These are phyloP conservation scores for Poecilia velifera DNA, from an alignment of 2,797 vertebrate genomes.

Conservation along the genomic window DNA sequence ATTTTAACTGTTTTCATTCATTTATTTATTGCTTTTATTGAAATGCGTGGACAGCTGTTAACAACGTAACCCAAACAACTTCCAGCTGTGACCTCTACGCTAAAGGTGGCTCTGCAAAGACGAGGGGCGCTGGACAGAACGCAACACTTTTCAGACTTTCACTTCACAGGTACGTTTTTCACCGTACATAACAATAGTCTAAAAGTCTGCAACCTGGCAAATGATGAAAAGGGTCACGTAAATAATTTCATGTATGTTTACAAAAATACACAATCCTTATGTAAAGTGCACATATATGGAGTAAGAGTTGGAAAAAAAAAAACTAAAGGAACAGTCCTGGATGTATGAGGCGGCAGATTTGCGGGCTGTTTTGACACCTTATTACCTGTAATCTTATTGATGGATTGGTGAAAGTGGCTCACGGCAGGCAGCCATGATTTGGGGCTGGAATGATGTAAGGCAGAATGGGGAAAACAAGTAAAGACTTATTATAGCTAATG, in stretches of 20 bases:
- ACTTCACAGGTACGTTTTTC: background rate
- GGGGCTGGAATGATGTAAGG: conserved; percentile 77
- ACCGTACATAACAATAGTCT: background rate
- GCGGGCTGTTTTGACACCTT: conserved; percentile 81
- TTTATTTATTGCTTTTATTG: no score
- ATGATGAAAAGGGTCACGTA: background rate
- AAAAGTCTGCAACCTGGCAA: background rate
- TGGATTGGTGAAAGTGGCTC: conserved; percentile 73
- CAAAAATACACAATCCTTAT: background rate
- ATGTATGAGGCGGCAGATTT: conserved; percentile 71
- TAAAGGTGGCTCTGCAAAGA: background rate
- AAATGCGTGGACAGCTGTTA: background rate
- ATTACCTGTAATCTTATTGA: conserved; percentile 86
- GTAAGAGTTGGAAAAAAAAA: conserved; percentile 24
- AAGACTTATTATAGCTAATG: conserved; percentile 78
- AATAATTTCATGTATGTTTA: background rate
- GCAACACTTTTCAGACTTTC: background rate
- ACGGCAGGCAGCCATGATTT: conserved; percentile 61
- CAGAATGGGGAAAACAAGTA: conserved; percentile 61
- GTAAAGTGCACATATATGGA: background rate
- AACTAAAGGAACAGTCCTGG: conserved; percentile 50
- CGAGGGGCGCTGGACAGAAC: background rate
- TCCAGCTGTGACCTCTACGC: background rate
- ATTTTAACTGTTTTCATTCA: no score
- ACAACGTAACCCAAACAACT: background rate